Evolutionary conservation across 2,888 invertebrate genomes (phyloP).

Genomic region (Dascillus cervinus): DNA sequence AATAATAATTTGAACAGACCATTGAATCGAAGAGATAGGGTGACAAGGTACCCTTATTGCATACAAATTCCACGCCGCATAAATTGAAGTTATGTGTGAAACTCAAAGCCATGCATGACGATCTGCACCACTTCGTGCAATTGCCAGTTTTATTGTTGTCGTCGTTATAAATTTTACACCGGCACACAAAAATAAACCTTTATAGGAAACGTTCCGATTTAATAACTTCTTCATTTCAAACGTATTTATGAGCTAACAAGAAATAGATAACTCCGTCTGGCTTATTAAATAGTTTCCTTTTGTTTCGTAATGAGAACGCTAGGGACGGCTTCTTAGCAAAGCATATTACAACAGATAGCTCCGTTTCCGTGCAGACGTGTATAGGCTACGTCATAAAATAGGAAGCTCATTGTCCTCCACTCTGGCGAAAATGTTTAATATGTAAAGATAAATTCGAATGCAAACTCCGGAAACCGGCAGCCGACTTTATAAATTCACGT

Average conservation of each 20-base stretch:
- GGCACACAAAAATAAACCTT: constrained; percentile 11
- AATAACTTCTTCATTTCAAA: too few species aligned
- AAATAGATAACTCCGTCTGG: too few species aligned
- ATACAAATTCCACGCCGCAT: constrained; percentile 16
- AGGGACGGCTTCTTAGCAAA: too few species aligned
- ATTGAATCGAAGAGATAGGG: constrained; percentile 12
- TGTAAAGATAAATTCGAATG: constrained; percentile 20
- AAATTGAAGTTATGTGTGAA: constrained; percentile 15
- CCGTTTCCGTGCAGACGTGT: constrained; percentile 9
- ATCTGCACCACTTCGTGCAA: constrained; percentile 9
- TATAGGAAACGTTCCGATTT: constrained; percentile 2
- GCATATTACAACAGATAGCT: too few species aligned
- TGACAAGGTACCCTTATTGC: constrained; percentile 13
- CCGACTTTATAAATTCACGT: too few species aligned
- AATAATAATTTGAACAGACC: constrained; percentile 12
- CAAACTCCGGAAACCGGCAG: constrained; percentile 18
- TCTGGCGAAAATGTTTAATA: constrained; percentile 17
- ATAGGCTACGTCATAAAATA: constrained; percentile 10
- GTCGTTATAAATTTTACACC: constrained; percentile 16
- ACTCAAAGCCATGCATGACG: constrained; percentile 14
- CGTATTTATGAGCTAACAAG: too few species aligned
- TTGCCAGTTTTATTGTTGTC: constrained; percentile 14
- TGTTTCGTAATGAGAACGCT: too few species aligned
- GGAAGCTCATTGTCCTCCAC: constrained; percentile 9
- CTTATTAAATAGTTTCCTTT: too few species aligned